Conservation (phyloP, 2,888 invertebrate species). For the Girardia tigrina region DNA sequence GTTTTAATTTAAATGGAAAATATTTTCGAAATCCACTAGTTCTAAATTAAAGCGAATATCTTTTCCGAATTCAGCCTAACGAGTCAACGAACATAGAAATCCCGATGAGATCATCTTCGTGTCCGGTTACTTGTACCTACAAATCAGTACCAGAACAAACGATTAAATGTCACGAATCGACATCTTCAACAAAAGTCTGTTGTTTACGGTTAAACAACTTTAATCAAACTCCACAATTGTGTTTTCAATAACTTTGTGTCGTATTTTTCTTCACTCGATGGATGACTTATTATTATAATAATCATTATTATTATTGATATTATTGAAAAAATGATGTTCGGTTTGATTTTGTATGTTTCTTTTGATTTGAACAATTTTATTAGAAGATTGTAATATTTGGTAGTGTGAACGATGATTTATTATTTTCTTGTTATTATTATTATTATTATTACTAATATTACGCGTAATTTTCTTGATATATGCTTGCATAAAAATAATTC, state of each 20-base stretch:
- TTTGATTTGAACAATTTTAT: background rate
- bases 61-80: background rate
- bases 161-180: background rate
- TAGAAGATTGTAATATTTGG: background rate
- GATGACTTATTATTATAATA: too few species aligned
- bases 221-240: background rate
- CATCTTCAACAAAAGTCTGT: background rate
- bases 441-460: too few species aligned
- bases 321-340: background rate
- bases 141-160: constrained; percentile 10
- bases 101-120: background rate
- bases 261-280: too few species aligned
- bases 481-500: constrained; percentile 1
- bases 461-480: background rate
- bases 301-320: background rate
- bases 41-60: too few species aligned
- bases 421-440: constrained; percentile 8
- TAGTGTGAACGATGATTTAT: background rate
- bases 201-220: background rate
- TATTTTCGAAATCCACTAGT: too few species aligned
- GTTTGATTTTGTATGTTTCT: background rate
- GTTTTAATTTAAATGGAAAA: too few species aligned
- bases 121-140: constrained; percentile 11
- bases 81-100: background rate
- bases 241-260: constrained; percentile 10